Percentiles rank a stretch among this genome's conserved stretches.
phyloP scores from a whole-genome alignment of 2,113 vertebrate genomes.

The Falcunculus frontatus region DNA sequence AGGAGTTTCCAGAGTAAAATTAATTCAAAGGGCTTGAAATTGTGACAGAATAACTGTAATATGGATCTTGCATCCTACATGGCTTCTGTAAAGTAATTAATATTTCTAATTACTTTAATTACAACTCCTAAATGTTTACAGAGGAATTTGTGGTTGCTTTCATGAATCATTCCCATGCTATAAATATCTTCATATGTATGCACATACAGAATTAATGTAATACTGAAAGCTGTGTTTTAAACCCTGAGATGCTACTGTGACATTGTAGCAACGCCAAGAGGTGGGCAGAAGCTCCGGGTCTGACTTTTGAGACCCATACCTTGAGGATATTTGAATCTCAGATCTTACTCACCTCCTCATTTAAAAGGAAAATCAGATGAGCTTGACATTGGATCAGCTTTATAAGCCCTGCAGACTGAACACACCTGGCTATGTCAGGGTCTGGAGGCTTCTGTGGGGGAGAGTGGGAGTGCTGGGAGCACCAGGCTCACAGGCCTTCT shows the following conservation, averaged over 20 bases:
- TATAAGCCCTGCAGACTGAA: not conserved
- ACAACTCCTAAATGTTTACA: not conserved
- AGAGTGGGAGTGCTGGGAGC: not conserved
- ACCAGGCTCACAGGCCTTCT: not conserved
- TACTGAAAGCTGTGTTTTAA: not conserved
- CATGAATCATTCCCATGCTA: constrained; percentile 24
- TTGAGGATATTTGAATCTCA: not conserved
- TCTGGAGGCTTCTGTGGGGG: not conserved
- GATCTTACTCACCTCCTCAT: not conserved
- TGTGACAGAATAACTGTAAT: constrained; percentile 13
- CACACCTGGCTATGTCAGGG: not conserved
- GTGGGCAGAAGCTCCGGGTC: not conserved
- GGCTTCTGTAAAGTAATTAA: constrained; percentile 21
- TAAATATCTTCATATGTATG: constrained; percentile 9
- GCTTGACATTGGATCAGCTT: not conserved
- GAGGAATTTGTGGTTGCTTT: constrained; percentile 28
- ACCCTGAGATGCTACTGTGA: not conserved
- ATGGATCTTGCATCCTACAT: not conserved
- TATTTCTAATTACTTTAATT: constrained; percentile 21
- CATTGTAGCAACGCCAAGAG: not conserved
- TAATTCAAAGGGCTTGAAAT: not conserved
- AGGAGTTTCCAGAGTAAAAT: not conserved
- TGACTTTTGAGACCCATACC: not conserved
- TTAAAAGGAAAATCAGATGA: constrained; percentile 2
- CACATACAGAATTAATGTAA: not conserved